phyloP scores from a whole-genome alignment of 2,113 vertebrate genomes.

The Brachyistius frenatus region DNA sequence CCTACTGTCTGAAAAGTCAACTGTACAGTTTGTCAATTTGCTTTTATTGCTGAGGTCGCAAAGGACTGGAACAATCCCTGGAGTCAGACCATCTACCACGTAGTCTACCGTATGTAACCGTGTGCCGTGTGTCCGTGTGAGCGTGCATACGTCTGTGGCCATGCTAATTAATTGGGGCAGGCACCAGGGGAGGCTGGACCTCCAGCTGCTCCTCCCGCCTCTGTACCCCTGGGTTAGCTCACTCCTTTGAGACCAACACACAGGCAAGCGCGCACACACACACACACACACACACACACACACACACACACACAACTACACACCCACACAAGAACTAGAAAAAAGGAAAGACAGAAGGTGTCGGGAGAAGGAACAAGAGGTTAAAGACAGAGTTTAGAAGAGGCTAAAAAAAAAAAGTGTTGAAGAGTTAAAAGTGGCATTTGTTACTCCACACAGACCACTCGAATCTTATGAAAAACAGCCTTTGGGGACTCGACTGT shows the following conservation, averaged over 20 bases:
- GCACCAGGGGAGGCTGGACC: conserved; percentile 72
- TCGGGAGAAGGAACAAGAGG: conserved; percentile 9
- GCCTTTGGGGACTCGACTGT: conserved; percentile 16
- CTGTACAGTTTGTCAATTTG: neutral
- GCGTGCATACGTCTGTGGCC: conserved; percentile 22
- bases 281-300: neutral
- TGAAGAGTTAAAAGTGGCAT: conserved; percentile 48
- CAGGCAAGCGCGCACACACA: conserved; percentile 11
- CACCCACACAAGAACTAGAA: conserved; percentile 10
- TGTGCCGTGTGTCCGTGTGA: conserved; percentile 2
- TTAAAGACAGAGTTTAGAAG: conserved; percentile 34
- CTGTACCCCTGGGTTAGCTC: conserved; percentile 67
- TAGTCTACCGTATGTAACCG: neutral
- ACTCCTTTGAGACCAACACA: conserved; percentile 59
- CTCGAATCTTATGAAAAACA: conserved; percentile 40
- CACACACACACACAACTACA: conserved; percentile 5
- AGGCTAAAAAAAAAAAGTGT: conserved; percentile 20
- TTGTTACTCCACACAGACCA: conserved; percentile 33
- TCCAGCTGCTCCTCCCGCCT: conserved; percentile 75
- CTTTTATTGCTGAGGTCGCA: neutral
- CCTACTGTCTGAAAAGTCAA: neutral
- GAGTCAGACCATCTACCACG: neutral
- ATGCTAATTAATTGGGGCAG: conserved; percentile 78
- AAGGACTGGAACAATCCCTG: conserved; percentile 1
- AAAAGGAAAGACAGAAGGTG: neutral